Percentiles rank a stretch among this genome's conserved stretches.
phyloP scores from a whole-genome alignment of 2,888 invertebrate genomes.

The Synanthedon myopaeformis region DNA sequence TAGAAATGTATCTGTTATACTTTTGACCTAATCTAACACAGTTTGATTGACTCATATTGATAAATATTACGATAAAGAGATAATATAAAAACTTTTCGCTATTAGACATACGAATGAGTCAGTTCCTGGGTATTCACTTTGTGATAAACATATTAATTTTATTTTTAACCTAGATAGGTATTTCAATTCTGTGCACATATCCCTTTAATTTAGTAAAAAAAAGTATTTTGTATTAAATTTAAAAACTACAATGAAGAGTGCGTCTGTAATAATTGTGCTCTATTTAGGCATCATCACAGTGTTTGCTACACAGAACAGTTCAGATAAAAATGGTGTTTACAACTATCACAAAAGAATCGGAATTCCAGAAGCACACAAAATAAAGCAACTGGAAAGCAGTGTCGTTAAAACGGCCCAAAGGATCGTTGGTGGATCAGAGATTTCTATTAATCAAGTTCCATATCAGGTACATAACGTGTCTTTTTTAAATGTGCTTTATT shows the following conservation, averaged over 20 bases:
- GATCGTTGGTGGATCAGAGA: constrained; percentile 6
- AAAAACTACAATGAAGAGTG: neutral
- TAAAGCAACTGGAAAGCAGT: constrained; percentile 3
- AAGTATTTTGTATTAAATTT: too few relatives aligned
- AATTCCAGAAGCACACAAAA: constrained; percentile 4
- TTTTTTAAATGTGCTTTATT: neutral
- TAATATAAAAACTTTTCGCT: too few relatives aligned
- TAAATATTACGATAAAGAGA: too few relatives aligned
- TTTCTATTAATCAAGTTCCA: constrained; percentile 4
- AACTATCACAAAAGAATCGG: constrained; percentile 7
- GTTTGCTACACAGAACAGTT: neutral
- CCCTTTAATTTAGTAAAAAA: too few relatives aligned
- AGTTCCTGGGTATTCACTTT: too few relatives aligned
- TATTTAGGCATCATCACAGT: neutral
- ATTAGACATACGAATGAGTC: too few relatives aligned
- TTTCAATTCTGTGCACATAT: too few relatives aligned
- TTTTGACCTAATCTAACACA: too few relatives aligned
- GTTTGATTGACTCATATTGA: too few relatives aligned
- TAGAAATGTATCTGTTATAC: too few relatives aligned
- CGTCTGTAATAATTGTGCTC: neutral
- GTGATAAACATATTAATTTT: too few relatives aligned
- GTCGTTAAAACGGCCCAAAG: constrained; percentile 1
- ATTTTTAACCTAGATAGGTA: too few relatives aligned
- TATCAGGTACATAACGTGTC: constrained; percentile 6
- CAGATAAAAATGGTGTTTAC: constrained; percentile 2